Base-by-base conservation (phyloP, 2,113 vertebrate genomes). In the Seriola aureovittata region DNA sequence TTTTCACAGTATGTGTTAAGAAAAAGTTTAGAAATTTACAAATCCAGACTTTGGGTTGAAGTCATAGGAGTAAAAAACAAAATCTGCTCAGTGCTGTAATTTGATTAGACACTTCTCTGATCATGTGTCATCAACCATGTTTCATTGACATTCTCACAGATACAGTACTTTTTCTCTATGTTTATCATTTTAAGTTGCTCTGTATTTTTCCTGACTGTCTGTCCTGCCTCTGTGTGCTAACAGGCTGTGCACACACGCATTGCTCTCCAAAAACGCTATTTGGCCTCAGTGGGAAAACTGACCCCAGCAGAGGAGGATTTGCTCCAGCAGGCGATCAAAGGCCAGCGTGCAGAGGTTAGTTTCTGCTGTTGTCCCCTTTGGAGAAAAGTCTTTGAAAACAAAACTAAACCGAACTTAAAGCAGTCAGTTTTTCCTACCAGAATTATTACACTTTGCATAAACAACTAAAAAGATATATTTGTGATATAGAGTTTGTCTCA, bases 231-330 rank as follows among this genome's bases (percentile, higher is more conserved):
- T 72, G 23, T 85, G 29, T 74, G 25, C 42, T 25, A 2, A 54
- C 71, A 96, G 95, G 93, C 94, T 75, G 86, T 96, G 46, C 92
- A 96, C 72, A 95, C 94, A 23, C 94, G 95, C 65, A 90, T 96
- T 48, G 84, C 85, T 60, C 86, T 96, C 63, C 95, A 96, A 82
- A 95, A 91, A 82, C 89, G 89, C 4, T 95, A 95, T 80, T 72
- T 96, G 59, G 74, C 70, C 25, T 92, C 93, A 19, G 14, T 96
- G 48, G 94, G 95, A 55, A 96, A 94, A 81, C 84, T 96, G 42
- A 92, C 82, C 17, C 58, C 90, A 63, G 87, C 92, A 46, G 94
- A 96, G 67, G 90, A 94, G 85, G 93, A 94, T 48, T 91, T 89
- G 0, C 86, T 96, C 57, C 93, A 86, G 92, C 91, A 94, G 80